Percentiles rank a stretch among this genome's conserved stretches.
phyloP scores from a whole-genome alignment of 2,888 invertebrate species.

The Drosophila borborema region DNA sequence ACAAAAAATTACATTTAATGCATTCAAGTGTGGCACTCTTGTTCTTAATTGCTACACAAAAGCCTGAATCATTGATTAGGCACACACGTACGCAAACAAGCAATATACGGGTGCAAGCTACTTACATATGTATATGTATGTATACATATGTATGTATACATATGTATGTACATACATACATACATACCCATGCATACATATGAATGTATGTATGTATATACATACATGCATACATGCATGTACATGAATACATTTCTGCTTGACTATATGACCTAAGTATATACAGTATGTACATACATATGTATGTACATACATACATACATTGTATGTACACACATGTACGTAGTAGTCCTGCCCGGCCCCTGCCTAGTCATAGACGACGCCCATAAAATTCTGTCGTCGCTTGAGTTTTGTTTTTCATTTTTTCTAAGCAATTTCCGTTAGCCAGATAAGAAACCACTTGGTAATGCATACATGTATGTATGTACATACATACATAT shows the following conservation, averaged over 20 bases:
- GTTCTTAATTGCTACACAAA: background rate
- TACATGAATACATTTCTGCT: background rate
- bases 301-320: background rate
- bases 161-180: background rate
- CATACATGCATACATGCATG: background rate
- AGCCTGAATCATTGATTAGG: constrained; percentile 8
- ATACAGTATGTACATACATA: background rate
- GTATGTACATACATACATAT: constrained; percentile 7
- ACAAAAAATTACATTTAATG: constrained; percentile 13
- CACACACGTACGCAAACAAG: background rate
- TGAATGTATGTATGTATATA: background rate
- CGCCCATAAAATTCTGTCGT: constrained; percentile 35
- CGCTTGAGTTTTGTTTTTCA: constrained; percentile 20
- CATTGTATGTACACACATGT: background rate
- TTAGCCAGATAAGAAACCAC: constrained; percentile 36
- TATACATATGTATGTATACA: no score
- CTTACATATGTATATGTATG: no score
- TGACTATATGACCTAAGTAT: background rate
- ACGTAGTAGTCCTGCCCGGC: constrained; percentile 5
- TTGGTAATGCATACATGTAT: background rate
- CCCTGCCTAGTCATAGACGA: constrained; percentile 13
- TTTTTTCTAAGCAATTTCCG: constrained; percentile 43
- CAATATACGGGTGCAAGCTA: background rate
- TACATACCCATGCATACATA: no score
- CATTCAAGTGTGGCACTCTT: constrained; percentile 1